Evolutionary conservation across 1,140 invertebrate species (phyloP).

Genomic region (Bombus cullumanus): DNA sequence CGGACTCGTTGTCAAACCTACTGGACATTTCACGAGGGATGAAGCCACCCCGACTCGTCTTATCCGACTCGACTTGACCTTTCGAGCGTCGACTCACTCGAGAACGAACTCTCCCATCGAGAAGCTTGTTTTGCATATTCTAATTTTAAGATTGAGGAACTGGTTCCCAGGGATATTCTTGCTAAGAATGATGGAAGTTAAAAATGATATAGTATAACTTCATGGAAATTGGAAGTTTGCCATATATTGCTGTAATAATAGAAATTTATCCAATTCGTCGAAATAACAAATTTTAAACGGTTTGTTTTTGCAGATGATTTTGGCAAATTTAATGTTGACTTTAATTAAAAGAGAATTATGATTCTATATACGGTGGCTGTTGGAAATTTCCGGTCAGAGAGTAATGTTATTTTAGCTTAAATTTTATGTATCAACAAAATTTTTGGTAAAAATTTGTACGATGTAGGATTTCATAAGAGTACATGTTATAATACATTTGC

Average conservation of each 20-base stretch:
- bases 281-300: background rate
- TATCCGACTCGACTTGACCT: background rate
- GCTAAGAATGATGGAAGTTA: background rate
- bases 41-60: no score
- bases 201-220: no score
- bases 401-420: background rate
- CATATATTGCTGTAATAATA: no score
- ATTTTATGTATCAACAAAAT: background rate
- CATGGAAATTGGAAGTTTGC: background rate
- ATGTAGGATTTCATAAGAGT: background rate
- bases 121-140: slow-evolving; percentile 2
- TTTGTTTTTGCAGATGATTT: background rate
- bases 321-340: background rate
- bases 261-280: background rate
- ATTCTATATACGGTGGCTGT: background rate
- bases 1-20: background rate
- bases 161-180: background rate
- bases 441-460: background rate
- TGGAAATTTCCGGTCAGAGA: background rate
- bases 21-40: no score
- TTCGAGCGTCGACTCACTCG: background rate
- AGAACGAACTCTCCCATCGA: background rate
- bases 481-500: no score
- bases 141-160: background rate
- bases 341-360: background rate